phyloP scores from a whole-genome alignment of 2,113 vertebrate species.

The Oreochromis tanganicae region DNA sequence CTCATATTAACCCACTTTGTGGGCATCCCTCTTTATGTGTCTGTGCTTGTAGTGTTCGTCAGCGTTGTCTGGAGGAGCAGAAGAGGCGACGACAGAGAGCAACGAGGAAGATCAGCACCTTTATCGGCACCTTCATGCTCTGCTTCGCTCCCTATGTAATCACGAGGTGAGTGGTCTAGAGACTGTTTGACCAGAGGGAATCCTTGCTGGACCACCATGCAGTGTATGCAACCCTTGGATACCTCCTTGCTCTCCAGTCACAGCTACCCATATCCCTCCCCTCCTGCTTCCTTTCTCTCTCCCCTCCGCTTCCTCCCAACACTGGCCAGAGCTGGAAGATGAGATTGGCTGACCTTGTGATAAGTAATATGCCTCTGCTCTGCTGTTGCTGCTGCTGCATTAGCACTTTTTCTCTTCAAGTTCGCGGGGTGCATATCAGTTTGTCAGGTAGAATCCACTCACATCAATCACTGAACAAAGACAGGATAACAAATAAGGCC shows the following conservation, averaged over 20 bases:
- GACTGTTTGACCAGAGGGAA: not conserved
- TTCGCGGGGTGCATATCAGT: conserved; percentile 20
- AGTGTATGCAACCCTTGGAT: not conserved
- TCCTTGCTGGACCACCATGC: not conserved
- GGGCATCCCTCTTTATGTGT: not conserved
- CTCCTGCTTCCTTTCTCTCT: not conserved
- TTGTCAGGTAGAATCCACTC: not conserved
- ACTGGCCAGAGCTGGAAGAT: conserved; percentile 40
- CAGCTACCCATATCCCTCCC: not conserved
- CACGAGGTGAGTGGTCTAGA: conserved; percentile 82
- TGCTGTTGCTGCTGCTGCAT: conserved; percentile 47
- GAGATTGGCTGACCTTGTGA: conserved; percentile 69
- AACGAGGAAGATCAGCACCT: conserved; percentile 95
- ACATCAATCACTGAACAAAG: conserved; percentile 10
- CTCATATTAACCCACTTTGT: not conserved
- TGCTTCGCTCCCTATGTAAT: conserved; percentile 97
- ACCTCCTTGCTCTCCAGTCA: not conserved
- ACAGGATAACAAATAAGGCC: not conserved
- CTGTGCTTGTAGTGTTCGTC: conserved; percentile 80
- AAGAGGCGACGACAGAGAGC: conserved; percentile 87
- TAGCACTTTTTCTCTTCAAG: conserved; percentile 46
- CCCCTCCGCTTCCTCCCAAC: conserved; percentile 14
- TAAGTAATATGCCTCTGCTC: conserved; percentile 61
- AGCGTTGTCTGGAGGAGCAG: conserved; percentile 92
- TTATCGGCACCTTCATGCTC: conserved; percentile 95